Evolutionary conservation across 2,797 vertebrate species (phyloP), one percentile per base, ranked within the genome.

Genomic region (Pogonophryne albipinna): DNA sequence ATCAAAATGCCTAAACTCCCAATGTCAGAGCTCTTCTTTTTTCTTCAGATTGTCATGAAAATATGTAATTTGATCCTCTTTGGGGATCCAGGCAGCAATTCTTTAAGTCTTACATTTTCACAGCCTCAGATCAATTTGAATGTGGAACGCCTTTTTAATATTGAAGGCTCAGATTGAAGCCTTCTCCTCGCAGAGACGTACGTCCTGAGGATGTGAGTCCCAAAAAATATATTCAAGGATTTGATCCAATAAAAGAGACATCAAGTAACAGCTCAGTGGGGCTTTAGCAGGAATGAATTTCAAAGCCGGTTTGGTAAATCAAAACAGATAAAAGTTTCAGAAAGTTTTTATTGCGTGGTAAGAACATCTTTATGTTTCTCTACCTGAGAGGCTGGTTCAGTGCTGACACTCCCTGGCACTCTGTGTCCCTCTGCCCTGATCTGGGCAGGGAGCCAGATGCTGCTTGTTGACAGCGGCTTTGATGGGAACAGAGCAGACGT

Each of bases 401-500:
- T 20, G 65, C 70, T 71, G 78, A 74, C 70, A 72, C 20, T n/a
- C 76, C 50, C 10, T 49, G 2, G 19, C 68, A 49, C 64, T 71
- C 51, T n/a, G 53, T 53, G 46, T 75, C 66, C 76, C 27, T 27
- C 27, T 58, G 65, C 80, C 79, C 81, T 85, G 73, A 58, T 77
- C 77, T 44, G 83, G 76, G 81, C 75, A 67, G 44, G 62, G 27
- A 63, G 78, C 79, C 84, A 89, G 74, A 77, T 71, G 62, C 65
- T 66, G 66, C 69, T 66, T 83, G 80, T 80, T 87, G 82, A 85
- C 86, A 83, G 80, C 76, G 79, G 74, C 79, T 85, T 79, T 85
- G 80, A 82, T 71, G 71, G 62, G 62, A 80, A 84, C 86, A 77
- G 57, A 76, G 69, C 70, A 73, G 70, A 78, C 57, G 10, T 71